Base-by-base conservation (phyloP, 2,888 invertebrate species). In the Parapristionchus giblindavisi region DNA sequence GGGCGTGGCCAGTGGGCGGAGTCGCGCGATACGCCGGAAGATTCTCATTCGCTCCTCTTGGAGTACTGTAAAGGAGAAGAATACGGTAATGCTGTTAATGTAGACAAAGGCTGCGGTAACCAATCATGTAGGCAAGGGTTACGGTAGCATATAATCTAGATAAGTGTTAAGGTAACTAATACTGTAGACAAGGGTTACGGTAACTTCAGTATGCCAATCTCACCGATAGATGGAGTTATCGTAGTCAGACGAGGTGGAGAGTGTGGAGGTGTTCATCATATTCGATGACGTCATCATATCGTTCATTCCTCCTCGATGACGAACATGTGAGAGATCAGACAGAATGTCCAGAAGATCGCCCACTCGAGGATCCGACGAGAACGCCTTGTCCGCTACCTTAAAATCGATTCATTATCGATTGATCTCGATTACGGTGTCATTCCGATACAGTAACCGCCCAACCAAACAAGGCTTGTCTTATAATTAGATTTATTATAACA, bases 11-110 rank as follows among this genome's bases (percentile, higher is more conserved):
- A 65, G 74, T 70, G 60, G 79, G 82, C 24, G 81, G 84, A 54
- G 83, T 81, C 76, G 78, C 80, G 21, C 79, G 79, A 73, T 81
- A 83, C 27, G 80, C 81, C n/a, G 81, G 84, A 11, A 81, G 75
- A 65, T 82, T 81, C 68, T 82, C 80, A 61, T 79, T 79, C 3
- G 78, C 75, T 11, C 66, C 29, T n/a, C 36, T 29, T 8, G 43
- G 17, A 2, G 65, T 40, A 48, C 65, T 65, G 65, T 14, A 65
- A 65, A 24, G 24, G 14, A 27, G 63, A 27, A 24, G n/a, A n/a
- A n/a, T n/a, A n/a, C n/a, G n/a, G n/a, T n/a, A n/a, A n/a, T n/a
- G n/a, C n/a, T n/a, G n/a, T n/a, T n/a, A n/a, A n/a, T n/a, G n/a
- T n/a, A n/a, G n/a, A n/a, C n/a, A n/a, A n/a, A n/a, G n/a, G n/a